Percentiles rank a stretch among this genome's conserved stretches.
Conservation (phyloP, 1,140 invertebrate species). For the Ganaspis sp. region DNA sequence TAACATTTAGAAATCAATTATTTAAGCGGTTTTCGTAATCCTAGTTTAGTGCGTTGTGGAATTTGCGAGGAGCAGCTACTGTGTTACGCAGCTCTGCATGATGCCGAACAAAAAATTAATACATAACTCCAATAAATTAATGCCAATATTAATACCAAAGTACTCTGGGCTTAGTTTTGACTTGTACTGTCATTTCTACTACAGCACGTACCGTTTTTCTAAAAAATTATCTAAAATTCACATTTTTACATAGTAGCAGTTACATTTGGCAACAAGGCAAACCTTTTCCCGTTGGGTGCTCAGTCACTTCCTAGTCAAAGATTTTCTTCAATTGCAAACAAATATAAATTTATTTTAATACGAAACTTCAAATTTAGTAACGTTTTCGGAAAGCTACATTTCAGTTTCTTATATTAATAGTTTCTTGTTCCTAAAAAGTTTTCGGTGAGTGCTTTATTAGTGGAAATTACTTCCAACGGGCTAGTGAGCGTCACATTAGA, state of each 20-base stretch:
- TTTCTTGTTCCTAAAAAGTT: background rate
- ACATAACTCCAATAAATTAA: constrained; percentile 31
- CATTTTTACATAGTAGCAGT: constrained; percentile 65
- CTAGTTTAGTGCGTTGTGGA: constrained; percentile 72
- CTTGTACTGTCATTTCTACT: constrained; percentile 33
- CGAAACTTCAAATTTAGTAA: constrained; percentile 1
- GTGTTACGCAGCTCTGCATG: constrained; percentile 76
- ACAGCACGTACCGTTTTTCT: constrained; percentile 20
- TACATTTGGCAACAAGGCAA: constrained; percentile 73
- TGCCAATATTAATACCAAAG: background rate
- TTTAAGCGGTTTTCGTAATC: constrained; percentile 55
- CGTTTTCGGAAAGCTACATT: background rate
- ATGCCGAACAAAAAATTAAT: constrained; percentile 66
- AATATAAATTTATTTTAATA: constrained; percentile 26
- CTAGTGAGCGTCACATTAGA: constrained; percentile 49
- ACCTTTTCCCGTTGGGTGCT: constrained; percentile 64
- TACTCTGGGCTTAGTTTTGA: constrained; percentile 10
- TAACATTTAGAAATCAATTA: constrained; percentile 54
- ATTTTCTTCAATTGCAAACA: constrained; percentile 60
- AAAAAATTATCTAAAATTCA: constrained; percentile 51
- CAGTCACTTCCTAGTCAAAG: constrained; percentile 72
- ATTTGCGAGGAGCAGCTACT: constrained; percentile 74
- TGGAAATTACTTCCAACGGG: constrained; percentile 26
- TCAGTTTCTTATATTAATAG: background rate
- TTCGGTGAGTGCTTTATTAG: background rate